Percentiles rank a stretch among this genome's conserved stretches.
Conservation (phyloP, 2,113 vertebrate species). For the Cinclus cinclus region DNA sequence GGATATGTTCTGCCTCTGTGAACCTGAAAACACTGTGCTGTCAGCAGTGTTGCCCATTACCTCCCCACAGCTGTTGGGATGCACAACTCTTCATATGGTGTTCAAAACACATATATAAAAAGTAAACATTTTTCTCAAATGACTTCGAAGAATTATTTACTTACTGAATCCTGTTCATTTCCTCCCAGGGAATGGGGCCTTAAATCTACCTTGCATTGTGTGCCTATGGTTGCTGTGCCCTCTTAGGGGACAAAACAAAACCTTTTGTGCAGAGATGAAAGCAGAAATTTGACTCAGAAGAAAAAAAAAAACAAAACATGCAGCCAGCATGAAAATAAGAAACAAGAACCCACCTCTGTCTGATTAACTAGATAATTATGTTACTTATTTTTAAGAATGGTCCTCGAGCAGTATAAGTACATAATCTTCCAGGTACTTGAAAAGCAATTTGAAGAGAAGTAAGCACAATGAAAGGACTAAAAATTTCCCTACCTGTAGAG, state of each 20-base stretch:
- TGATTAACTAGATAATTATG: conserved; percentile 17
- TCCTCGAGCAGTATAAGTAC: background rate
- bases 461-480: background rate
- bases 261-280: background rate
- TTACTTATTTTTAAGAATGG: background rate
- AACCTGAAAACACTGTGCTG: background rate
- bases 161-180: background rate
- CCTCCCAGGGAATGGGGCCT: background rate
- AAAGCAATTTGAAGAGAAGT: background rate
- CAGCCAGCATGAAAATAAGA: background rate
- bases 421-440: background rate
- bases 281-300: background rate
- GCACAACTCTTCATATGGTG: background rate
- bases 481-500: background rate
- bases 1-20: background rate
- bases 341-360: fast-evolving
- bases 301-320: background rate
- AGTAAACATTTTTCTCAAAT: background rate
- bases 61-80: background rate
- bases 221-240: background rate
- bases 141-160: background rate
- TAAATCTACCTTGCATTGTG: background rate
- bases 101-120: background rate
- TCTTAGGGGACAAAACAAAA: background rate
- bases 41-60: background rate